Evolutionary conservation across 2,888 invertebrate species (phyloP), one percentile per base, ranked within the genome.

Genomic region (Mylabris sibirica): DNA sequence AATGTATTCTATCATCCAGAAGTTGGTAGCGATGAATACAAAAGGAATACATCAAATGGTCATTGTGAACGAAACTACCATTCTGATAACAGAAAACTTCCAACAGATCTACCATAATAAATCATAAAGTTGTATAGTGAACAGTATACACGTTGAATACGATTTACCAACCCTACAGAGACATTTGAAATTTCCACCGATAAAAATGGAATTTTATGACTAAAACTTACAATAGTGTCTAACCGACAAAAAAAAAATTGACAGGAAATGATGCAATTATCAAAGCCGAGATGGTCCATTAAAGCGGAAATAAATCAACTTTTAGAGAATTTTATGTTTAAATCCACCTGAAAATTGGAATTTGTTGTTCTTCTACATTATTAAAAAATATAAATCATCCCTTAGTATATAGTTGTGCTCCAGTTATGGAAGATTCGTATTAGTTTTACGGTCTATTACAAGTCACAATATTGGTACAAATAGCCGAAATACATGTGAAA

Each of bases 381-480:
- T 76, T 75, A 75, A 76, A 76, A 76, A 74, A 71, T 72, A 76
- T 76, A 76, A 76, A 75, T 76, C 76, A 73, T 70, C 53, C 20
- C 67, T 67, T 66, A n/a, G 59, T 60, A 67, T 70, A 70, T 72
- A 67, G 68, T 72, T 72, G 64, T 65, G 69, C 67, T 70, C 68
- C 66, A 73, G 72, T 78, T 78, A 79, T 74, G 69, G 72, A 75
- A 77, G 77, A 79, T 78, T 76, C 76, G 75, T 78, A 77, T 75
- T 76, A 75, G 78, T 78, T 81, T 81, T 81, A 80, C 78, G 75
- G 81, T 75, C 81, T 78, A 79, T 81, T 80, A 77, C 75, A 72
- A 76, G 77, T 78, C 77, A 76, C 76, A 78, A 79, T 82, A 81
- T 82, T 81, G 82, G 81, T 81, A 83, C 82, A 83, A 82, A 82